Evolutionary conservation across 2,797 vertebrate species (phyloP), one percentile per base, ranked within the genome.

Genomic region (Avahi laniger): DNA sequence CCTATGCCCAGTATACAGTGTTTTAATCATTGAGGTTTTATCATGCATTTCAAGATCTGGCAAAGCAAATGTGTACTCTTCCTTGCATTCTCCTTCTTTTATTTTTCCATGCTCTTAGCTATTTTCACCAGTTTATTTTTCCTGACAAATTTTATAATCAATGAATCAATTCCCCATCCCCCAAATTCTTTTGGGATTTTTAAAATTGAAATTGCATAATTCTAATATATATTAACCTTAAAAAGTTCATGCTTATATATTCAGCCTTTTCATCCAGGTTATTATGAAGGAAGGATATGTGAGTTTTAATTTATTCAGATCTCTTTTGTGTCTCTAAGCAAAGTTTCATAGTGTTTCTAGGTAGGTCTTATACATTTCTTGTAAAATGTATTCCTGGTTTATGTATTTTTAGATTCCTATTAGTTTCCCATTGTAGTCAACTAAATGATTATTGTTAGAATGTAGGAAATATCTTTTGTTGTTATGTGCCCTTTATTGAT

Each of bases 91-190:
- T 67, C 24, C 9, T 70, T 76, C 43, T 88, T 83, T 26, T 12
- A 59, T 75, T 96, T 92, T 83, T 79, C 33, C 57, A n/a, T 67
- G 7, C 50, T 65, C 28, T 84, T 89, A 72, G 35, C 63, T 95
- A 54, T 86, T 97, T 73, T 95, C 22, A 73, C 26, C 61, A 85
- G 14, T 82, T 86, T 91, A 30, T 91, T 93, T 95, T 83, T 70
- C 85, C 67, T 86, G 22, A 86, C 57, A 50, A 48, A 65, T 81
- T 95, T 83, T 93, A 65, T 75, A 82, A 69, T 93, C 30, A 82
- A 5, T 41, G 61, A 48, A 43, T 80, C 54, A 86, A 28, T 50
- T 91, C 33, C 41, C 41, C 3, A 65, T 52, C 20, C 35, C 63
- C n/a, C 7, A 38, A 61, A 85, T 79, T 81, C 33, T 89, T 91